Evolutionary conservation across 2,797 vertebrate genomes (phyloP).

Genomic region (Sebastiscus tertius): DNA sequence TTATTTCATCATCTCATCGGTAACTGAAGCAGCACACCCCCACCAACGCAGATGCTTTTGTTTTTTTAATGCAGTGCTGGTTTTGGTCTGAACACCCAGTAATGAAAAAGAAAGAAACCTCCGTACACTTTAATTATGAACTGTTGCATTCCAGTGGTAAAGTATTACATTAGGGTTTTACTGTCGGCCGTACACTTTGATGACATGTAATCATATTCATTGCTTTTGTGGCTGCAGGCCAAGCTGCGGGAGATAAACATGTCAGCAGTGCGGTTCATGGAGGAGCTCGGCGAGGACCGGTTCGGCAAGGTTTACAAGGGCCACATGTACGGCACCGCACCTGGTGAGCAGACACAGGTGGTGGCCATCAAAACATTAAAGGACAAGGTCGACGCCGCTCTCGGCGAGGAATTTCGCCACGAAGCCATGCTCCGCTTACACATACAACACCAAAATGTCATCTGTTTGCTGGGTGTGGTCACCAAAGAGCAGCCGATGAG

Average conservation of each 20-base stretch:
- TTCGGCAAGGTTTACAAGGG: constrained; percentile 99
- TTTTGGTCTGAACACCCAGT: not conserved
- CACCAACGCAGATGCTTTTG: not conserved
- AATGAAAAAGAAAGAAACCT: not conserved
- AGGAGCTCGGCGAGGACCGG: constrained; percentile 95
- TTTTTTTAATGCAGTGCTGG: not conserved
- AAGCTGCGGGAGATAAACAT: constrained; percentile 94
- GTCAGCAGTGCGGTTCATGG: constrained; percentile 93
- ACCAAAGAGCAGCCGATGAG: constrained; percentile 95
- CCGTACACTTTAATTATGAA: not conserved
- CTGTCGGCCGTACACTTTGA: constrained; percentile 4
- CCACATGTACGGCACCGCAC: constrained; percentile 89
- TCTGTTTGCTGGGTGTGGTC: constrained; percentile 91
- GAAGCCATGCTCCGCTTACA: constrained; percentile 90
- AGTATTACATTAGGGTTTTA: not conserved
- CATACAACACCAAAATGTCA: constrained; percentile 93
- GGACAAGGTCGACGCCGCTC: constrained; percentile 90
- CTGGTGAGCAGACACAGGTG: constrained; percentile 92
- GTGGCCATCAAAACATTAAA: constrained; percentile 96
- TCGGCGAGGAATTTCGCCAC: constrained; percentile 94
- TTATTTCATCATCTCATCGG: not conserved
- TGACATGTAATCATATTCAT: constrained; percentile 17
- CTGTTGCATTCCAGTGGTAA: not conserved
- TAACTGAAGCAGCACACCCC: not conserved
- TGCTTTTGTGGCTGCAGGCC: constrained; percentile 74